Evolutionary conservation across 1,140 invertebrate genomes (phyloP), one percentile per base, ranked within the genome.

Genomic region (Ips typographus): DNA sequence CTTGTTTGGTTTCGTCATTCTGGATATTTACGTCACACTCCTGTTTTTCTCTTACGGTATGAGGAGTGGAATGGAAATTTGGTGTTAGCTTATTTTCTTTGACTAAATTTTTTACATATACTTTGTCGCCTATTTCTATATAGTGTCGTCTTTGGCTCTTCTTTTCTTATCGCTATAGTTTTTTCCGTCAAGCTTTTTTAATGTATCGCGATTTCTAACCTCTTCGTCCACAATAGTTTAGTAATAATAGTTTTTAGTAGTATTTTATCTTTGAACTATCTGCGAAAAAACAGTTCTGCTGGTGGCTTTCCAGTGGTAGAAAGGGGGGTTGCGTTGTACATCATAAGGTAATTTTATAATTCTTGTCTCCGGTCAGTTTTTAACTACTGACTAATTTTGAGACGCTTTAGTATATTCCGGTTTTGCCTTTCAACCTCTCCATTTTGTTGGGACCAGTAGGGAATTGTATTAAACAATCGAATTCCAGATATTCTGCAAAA

Each of bases 401-500:
- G 55, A 36, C 76, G 7, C 68, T 79, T 79, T 41, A 77, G 40
- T 8, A 78, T 68, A 44, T 65, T 62, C 41, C 72, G 40, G 52
- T 79, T 78, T 68, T 76, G 75, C n/a, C 71, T 63, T 57, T 79
- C 76, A 1, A 77, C 73, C 70, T 77, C 74, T 2, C 73, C 72
- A 53, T 77, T 77, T 62, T 69, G 60, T 71, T 72, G 72, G 1
- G 74, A 72, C 75, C 65, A 73, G 53, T 73, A 73, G 39, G 67
- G 66, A 40, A 71, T 71, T 8, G 51, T 56, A 36, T 52, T 8
- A 22, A 42, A 40, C 2, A 59, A 8, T 49, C 49, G 62, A 37
- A 67, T 67, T 47, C 43, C 65, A 5, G 6, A 37, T 44, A 38
- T 49, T 39, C n/a, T 40, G 37, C 65, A 67, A 39, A 22, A 72